Base-by-base conservation (phyloP, 2,113 vertebrate species). In the Galemys pyrenaicus region DNA sequence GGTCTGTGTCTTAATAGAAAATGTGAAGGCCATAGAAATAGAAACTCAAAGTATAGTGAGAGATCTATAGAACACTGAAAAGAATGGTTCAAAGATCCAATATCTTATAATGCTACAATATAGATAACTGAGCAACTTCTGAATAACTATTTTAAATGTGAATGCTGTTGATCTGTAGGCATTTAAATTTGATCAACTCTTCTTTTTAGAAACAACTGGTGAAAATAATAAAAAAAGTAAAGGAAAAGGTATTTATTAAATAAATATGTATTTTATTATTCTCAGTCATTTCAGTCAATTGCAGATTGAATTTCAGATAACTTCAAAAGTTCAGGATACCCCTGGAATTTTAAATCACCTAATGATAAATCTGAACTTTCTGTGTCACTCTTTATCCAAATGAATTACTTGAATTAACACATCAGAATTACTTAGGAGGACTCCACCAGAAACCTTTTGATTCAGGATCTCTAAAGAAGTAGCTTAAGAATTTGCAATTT, bases 131-230 rank as follows among this genome's bases (percentile, higher is more conserved):
- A 13, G 74, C 7, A 0, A 30, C 12, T 28, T 87, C 67, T 60
- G 24, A 87, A 94, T 92, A 93, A 82, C n/a, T 37, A 65, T 19
- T 28, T 35, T 83, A 41, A 90, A 94, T 86, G 15, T 54, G 51
- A 62, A 35, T 58, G 56, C 32, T 56, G 1, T 54, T 74, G 35
- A 30, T 80, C 44, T 80, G 32, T 56, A 49, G 62, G 60, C 17
- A 81, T 30, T 60, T 56, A 78, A 54, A 13, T 71, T 84, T 80
- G 35, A 62, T 67, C 15, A 22, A 1, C 3, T 13, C 2, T 64
- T 91, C 17, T 5, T 15, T 71, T 46, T 35, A 64, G n/a, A 92
- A 71, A 75, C 17, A n/a, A 70, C 41, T 28, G 0, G 24, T 5
- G 19, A 54, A 54, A 74, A 70, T 77, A 68, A 30, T 39, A 78